Evolutionary conservation across 2,797 vertebrate species (phyloP).

Genomic region (Trematomus bernacchii): DNA sequence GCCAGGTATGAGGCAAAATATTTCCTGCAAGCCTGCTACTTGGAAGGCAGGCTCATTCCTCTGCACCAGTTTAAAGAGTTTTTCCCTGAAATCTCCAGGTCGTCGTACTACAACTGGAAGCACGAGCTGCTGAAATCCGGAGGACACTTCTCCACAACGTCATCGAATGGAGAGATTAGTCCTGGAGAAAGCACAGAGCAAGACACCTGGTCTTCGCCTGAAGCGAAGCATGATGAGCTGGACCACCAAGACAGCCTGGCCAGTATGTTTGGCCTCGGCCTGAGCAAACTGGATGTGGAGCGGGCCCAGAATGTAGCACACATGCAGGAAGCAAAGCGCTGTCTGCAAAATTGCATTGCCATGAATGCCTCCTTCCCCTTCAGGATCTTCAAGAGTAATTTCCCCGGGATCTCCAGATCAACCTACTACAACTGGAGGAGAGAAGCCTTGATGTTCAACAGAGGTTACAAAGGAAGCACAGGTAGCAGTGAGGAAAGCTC

Average conservation of each 20-base stretch:
- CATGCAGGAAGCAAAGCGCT: constrained; percentile 94
- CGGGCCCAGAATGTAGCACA: constrained; percentile 81
- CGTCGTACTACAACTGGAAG: constrained; percentile 97
- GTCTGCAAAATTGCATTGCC: constrained; percentile 92
- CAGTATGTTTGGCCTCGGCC: constrained; percentile 74
- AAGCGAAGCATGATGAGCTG: constrained; percentile 66
- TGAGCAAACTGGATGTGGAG: constrained; percentile 74
- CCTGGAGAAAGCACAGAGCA: constrained; percentile 83
- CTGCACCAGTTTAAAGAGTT: constrained; percentile 92
- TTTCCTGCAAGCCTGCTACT: constrained; percentile 92
- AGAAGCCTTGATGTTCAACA: constrained; percentile 88
- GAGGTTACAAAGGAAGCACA: constrained; percentile 75
- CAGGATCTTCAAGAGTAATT: constrained; percentile 92
- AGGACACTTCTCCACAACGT: constrained; percentile 73
- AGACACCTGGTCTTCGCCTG: constrained; percentile 85
- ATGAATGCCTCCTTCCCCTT: constrained; percentile 92
- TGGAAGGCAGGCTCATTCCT: constrained; percentile 90
- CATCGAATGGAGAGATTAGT: constrained; percentile 79
- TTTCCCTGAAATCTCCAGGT: constrained; percentile 95
- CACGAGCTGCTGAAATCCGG: constrained; percentile 89
- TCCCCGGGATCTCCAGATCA: constrained; percentile 95
- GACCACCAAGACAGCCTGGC: constrained; percentile 75
- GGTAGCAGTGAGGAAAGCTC: constrained; percentile 82
- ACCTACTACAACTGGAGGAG: constrained; percentile 98
- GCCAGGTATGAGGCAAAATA: constrained; percentile 95